These are phyloP conservation scores for Empis livida DNA, from an alignment of 2,888 invertebrate genomes.

Conservation along the genomic window DNA sequence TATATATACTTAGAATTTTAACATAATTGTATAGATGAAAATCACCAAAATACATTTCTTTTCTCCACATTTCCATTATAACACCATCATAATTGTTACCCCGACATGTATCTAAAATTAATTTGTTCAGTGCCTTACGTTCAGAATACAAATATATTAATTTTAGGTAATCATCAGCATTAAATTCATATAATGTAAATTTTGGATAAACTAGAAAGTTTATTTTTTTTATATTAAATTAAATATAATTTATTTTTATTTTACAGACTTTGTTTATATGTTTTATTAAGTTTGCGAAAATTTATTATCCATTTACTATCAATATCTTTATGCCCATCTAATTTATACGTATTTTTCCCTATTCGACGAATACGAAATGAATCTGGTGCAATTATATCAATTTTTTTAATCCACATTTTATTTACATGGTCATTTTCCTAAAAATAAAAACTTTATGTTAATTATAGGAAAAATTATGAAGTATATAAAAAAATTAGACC, in stretches of 20 bases:
- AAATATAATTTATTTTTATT: slow-evolving; percentile 13
- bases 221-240: not conserved
- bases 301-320: slow-evolving; percentile 71
- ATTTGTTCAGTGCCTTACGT: slow-evolving; percentile 51
- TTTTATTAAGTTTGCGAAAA: slow-evolving; percentile 41
- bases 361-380: slow-evolving; percentile 78
- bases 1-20: slow-evolving; percentile 43
- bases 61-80: slow-evolving; percentile 81
- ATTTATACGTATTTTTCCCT: slow-evolving; percentile 43
- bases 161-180: slow-evolving; percentile 54
- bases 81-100: slow-evolving; percentile 77
- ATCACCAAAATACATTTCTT: slow-evolving; percentile 50
- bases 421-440: slow-evolving; percentile 93
- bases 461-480: too few relatives aligned
- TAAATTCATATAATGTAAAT: slow-evolving; percentile 80
- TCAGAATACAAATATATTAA: slow-evolving; percentile 56
- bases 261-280: slow-evolving; percentile 16
- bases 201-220: slow-evolving; percentile 67
- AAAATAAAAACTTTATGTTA: slow-evolving; percentile 43
- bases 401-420: slow-evolving; percentile 77
- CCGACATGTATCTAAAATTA: slow-evolving; percentile 55
- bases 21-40: slow-evolving; percentile 48
- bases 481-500: too few relatives aligned
- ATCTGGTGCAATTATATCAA: slow-evolving; percentile 84
- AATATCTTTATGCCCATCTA: slow-evolving; percentile 69